Evolutionary conservation across 1,140 invertebrate genomes (phyloP).

Genomic region (Eciton burchellii): DNA sequence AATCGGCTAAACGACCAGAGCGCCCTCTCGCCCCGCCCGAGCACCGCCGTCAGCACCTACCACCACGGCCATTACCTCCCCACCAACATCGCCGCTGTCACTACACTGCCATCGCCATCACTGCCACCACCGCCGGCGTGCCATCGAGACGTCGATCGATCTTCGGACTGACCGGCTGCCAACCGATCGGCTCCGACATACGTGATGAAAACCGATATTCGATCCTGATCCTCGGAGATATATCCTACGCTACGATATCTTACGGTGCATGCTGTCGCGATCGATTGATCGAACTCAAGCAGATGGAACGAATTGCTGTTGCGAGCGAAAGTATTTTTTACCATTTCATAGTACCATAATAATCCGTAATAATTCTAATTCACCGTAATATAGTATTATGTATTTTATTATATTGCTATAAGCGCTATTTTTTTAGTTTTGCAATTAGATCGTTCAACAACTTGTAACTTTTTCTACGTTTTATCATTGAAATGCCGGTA

Average conservation of each 20-base stretch:
- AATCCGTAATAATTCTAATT: too few species aligned
- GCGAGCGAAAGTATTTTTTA: background rate
- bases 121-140: background rate
- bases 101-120: conserved; percentile 64
- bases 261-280: background rate
- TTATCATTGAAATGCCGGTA: too few species aligned
- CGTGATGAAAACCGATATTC: conserved; percentile 4
- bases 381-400: too few species aligned
- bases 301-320: background rate
- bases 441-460: too few species aligned
- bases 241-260: conserved; percentile 26
- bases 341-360: background rate
- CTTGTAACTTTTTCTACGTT: too few species aligned
- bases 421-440: too few species aligned
- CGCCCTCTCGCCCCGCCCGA: conserved; percentile 84
- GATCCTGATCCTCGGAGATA: conserved; percentile 28
- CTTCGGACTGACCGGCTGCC: conserved; percentile 57
- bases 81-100: conserved; percentile 66
- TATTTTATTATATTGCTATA: too few species aligned
- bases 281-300: background rate
- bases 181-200: background rate
- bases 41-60: conserved; percentile 70
- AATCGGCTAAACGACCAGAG: conserved; percentile 74
- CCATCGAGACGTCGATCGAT: conserved; percentile 79
- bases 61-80: background rate